These are phyloP conservation scores for Erebia aethiops DNA, from an alignment of 2,888 invertebrate species.

Conservation along the genomic window DNA sequence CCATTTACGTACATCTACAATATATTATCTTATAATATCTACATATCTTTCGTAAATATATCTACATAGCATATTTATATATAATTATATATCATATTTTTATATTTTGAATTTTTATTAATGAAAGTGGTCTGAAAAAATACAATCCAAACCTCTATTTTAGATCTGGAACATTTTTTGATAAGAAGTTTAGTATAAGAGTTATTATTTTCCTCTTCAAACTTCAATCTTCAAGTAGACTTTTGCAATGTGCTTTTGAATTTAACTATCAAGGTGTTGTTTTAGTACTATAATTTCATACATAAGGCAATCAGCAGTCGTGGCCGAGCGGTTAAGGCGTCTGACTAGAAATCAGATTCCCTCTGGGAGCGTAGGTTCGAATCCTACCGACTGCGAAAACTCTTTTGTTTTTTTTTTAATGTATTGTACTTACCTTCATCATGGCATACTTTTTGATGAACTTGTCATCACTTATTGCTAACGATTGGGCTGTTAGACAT, in stretches of 20 bases:
- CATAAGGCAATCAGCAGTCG: conserved; percentile 81
- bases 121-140: no score
- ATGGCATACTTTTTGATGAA: conserved; percentile 88
- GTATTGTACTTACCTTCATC: conserved; percentile 82
- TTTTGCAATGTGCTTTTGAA: neutral
- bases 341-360: conserved; percentile 95
- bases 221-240: neutral
- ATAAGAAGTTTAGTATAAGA: no score
- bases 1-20: no score
- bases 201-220: no score
- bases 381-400: conserved; percentile 91
- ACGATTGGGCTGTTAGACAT: conserved; percentile 60
- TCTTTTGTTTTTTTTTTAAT: conserved; percentile 48
- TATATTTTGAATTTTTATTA: no score
- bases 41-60: no score
- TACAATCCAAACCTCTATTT: no score
- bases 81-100: no score
- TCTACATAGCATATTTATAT: no score
- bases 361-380: conserved; percentile 96
- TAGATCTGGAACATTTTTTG: no score
- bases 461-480: conserved; percentile 85
- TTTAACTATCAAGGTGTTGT: neutral
- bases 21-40: no score
- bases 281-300: neutral
- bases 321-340: conserved; percentile 95